A percentile compares a stretch with the other conserved stretches of the same genome.
phyloP scores from a whole-genome alignment of 2,797 vertebrate genomes.

The Rhyacichthys aspro region DNA sequence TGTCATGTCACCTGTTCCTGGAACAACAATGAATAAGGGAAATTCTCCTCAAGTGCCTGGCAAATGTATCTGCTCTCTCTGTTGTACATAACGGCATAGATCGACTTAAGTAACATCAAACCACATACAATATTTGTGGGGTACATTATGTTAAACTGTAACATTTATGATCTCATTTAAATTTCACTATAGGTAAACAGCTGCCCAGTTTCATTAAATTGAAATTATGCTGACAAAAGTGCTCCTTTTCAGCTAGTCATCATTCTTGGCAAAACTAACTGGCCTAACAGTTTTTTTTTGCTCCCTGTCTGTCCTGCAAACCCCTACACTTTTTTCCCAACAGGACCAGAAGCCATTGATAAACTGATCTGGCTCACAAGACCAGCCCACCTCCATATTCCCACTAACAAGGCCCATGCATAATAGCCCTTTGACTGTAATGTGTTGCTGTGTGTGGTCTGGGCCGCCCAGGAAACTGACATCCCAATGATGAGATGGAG shows the following conservation, averaged over 20 bases:
- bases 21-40: constrained; percentile 18
- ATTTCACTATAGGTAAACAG: background rate
- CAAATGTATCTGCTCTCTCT: constrained; percentile 19
- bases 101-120: no score
- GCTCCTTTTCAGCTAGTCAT: constrained; percentile 21
- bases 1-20: constrained; percentile 24
- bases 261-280: constrained; percentile 23
- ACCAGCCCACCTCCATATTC: constrained; percentile 47
- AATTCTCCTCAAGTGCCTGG: constrained; percentile 26
- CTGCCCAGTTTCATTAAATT: constrained; percentile 1
- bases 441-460: constrained; percentile 68
- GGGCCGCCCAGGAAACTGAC: constrained; percentile 54
- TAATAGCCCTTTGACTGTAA: constrained; percentile 64
- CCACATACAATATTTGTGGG: no score
- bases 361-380: constrained; percentile 56
- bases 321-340: constrained; percentile 33
- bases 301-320: constrained; percentile 32
- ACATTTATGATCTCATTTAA: background rate
- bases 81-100: no score
- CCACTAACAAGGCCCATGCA: constrained; percentile 64
- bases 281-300: constrained; percentile 31
- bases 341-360: constrained; percentile 57
- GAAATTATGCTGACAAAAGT: constrained; percentile 9
- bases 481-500: constrained; percentile 70
- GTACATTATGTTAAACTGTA: no score